Percentiles rank a stretch among this genome's conserved stretches.
phyloP scores from a whole-genome alignment of 2,888 invertebrate species.

The Psylliodes chrysocephalus region DNA sequence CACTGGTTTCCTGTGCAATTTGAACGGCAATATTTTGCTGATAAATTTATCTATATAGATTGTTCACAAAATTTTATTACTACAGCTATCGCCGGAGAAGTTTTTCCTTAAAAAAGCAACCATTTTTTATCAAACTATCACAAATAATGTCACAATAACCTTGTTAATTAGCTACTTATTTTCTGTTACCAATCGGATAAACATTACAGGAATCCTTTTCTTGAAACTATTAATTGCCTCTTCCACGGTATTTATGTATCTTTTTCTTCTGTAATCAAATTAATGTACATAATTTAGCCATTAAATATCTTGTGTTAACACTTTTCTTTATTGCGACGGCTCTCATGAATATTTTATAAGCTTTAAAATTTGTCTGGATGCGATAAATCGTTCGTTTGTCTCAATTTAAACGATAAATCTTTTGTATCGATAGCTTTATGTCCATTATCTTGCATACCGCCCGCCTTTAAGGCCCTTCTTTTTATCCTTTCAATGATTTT shows the following conservation, averaged over 20 bases:
- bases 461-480: neutral
- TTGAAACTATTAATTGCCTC: conserved; percentile 8
- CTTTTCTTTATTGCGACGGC: conserved; percentile 34
- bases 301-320: conserved; percentile 40
- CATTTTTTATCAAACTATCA: too few species aligned
- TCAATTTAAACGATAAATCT: conserved; percentile 32
- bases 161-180: conserved; percentile 18
- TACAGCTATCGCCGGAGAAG: too few species aligned
- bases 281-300: conserved; percentile 42
- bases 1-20: too few species aligned
- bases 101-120: too few species aligned
- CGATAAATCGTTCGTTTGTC: conserved; percentile 37
- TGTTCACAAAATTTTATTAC: too few species aligned
- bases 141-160: too few species aligned
- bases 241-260: conserved; percentile 27
- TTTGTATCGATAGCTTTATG: conserved; percentile 25
- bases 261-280: conserved; percentile 31
- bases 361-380: conserved; percentile 36
- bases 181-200: neutral
- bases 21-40: too few species aligned
- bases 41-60: too few species aligned
- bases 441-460: conserved; percentile 10
- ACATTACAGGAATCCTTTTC: conserved; percentile 3
- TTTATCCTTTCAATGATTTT: neutral
- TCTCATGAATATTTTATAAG: conserved; percentile 40